A percentile compares a stretch with the other conserved stretches of the same genome.
Conservation (phyloP, 1,140 invertebrate species). For the Drosophila punjabiensis region DNA sequence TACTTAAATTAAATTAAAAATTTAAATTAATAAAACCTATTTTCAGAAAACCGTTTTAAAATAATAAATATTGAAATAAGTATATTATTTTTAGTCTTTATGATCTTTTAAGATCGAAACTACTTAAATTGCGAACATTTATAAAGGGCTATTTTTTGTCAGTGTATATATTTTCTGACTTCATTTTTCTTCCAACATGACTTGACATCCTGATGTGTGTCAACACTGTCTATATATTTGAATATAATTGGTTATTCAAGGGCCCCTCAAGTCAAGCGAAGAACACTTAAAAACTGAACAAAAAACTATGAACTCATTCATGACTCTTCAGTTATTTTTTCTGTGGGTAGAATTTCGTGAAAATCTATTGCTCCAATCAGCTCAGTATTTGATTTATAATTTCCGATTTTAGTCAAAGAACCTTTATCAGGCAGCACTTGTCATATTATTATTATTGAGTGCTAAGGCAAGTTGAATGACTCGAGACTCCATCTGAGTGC, state of each 20-base stretch:
- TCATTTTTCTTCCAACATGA: slow-evolving; percentile 8
- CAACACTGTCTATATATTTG: slow-evolving; percentile 27
- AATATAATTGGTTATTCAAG: slow-evolving; percentile 45
- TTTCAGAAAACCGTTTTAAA: no score
- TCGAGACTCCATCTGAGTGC: slow-evolving; percentile 9
- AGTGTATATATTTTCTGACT: not conserved
- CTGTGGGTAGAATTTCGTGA: not conserved
- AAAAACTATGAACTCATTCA: slow-evolving; percentile 28
- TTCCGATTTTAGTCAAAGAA: slow-evolving; percentile 5
- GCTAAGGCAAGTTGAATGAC: slow-evolving; percentile 52
- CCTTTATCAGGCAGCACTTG: slow-evolving; percentile 21
- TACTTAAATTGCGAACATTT: not conserved
- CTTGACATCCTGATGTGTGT: slow-evolving; percentile 42
- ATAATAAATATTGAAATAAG: no score
- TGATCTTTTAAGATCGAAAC: not conserved
- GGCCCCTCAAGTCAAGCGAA: slow-evolving; percentile 26
- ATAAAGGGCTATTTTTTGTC: not conserved
- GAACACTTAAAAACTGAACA: not conserved
- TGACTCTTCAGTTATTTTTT: slow-evolving; percentile 16
- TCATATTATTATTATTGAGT: slow-evolving; percentile 29
- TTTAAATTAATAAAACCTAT: no score
- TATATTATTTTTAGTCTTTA: no score
- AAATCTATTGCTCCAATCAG: not conserved
- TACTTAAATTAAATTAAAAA: no score
- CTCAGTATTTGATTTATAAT: not conserved